These are phyloP conservation scores for Calliopsis andreniformis DNA, from an alignment of 1,140 invertebrate species.

Conservation along the genomic window DNA sequence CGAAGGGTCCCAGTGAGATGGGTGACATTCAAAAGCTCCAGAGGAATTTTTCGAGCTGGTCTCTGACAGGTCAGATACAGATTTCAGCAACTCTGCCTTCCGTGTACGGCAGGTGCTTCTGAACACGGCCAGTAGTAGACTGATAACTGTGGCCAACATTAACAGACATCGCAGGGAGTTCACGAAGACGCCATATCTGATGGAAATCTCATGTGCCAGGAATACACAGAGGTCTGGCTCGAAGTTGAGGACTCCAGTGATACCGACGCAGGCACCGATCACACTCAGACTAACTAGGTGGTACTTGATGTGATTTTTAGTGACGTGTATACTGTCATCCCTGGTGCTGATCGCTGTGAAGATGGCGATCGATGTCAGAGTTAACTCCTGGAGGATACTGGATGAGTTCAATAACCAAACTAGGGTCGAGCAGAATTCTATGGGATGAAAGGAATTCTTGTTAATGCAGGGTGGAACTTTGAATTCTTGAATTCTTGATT, in stretches of 20 bases:
- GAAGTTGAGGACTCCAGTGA: conserved; percentile 78
- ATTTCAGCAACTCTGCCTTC: conserved; percentile 75
- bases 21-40: conserved; percentile 74
- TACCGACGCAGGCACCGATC: conserved; percentile 80
- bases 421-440: conserved; percentile 80
- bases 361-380: conserved; percentile 81
- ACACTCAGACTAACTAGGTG: conserved; percentile 82
- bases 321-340: conserved; percentile 73
- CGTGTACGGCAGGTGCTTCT: conserved; percentile 71
- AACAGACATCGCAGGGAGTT: conserved; percentile 79
- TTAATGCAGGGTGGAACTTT: too few relatives aligned
- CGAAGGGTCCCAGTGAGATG: conserved; percentile 76
- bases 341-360: conserved; percentile 80
- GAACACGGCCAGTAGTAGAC: conserved; percentile 67
- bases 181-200: conserved; percentile 81
- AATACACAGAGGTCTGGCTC: conserved; percentile 79
- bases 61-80: conserved; percentile 76
- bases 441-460: not conserved
- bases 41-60: conserved; percentile 77
- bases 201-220: conserved; percentile 80
- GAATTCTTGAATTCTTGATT: too few relatives aligned
- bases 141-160: conserved; percentile 68
- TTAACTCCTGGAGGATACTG: conserved; percentile 82
- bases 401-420: conserved; percentile 82
- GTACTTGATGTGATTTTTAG: conserved; percentile 82